Conservation (phyloP, 2,888 invertebrate genomes). For the Druceiella hillmani region DNA sequence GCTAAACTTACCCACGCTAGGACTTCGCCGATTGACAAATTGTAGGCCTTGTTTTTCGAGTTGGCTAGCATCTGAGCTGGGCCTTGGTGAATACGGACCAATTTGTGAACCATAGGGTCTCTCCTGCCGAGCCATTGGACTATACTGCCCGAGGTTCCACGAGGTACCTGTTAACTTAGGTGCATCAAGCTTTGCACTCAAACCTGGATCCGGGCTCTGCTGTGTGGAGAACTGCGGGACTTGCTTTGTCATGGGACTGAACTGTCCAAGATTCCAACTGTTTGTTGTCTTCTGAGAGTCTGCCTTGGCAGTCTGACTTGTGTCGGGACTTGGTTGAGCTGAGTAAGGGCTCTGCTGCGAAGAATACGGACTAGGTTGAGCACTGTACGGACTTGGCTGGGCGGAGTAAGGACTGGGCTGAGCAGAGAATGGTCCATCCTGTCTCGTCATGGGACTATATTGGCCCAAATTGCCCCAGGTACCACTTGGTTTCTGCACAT, state of each 20-base stretch:
- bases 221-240: constrained; percentile 45
- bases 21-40: constrained; percentile 36
- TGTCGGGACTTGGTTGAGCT: constrained; percentile 46
- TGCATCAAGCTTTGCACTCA: constrained; percentile 35
- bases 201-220: constrained; percentile 42
- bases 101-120: constrained; percentile 38
- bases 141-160: constrained; percentile 43
- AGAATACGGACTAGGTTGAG: constrained; percentile 46
- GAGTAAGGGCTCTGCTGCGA: constrained; percentile 46
- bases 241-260: constrained; percentile 47
- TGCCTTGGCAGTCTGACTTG: constrained; percentile 43
- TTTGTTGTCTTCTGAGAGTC: constrained; percentile 37
- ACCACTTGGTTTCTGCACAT: constrained; percentile 40
- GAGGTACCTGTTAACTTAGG: constrained; percentile 34
- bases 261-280: constrained; percentile 46
- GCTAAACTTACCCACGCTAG: constrained; percentile 41
- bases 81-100: constrained; percentile 41
- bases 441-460: constrained; percentile 46
- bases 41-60: constrained; percentile 3
- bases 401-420: constrained; percentile 48
- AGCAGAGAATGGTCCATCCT: constrained; percentile 41
- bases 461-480: constrained; percentile 46
- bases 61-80: constrained; percentile 37
- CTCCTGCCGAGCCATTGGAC: constrained; percentile 45
- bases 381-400: constrained; percentile 42